These are phyloP conservation scores for Bombus cullumanus DNA, from an alignment of 1,140 invertebrate species.

Conservation along the genomic window DNA sequence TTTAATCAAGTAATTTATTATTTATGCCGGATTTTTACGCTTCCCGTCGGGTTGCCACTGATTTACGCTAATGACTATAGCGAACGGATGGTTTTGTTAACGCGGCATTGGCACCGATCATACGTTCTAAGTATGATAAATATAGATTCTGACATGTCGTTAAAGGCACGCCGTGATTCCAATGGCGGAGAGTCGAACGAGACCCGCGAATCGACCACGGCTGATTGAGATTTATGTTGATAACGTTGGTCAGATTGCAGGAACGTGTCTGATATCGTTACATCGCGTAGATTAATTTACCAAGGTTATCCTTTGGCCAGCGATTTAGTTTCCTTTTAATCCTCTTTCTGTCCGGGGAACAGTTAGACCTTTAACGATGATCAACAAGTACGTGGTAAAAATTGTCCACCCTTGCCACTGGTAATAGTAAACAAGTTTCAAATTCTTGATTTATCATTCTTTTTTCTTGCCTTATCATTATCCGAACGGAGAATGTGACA, in stretches of 20 bases:
- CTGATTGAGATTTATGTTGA: constrained; percentile 67
- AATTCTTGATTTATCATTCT: neutral
- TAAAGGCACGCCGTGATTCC: constrained; percentile 46
- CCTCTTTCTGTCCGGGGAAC: neutral
- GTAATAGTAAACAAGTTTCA: neutral
- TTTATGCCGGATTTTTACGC: constrained; percentile 17
- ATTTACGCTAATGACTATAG: constrained; percentile 62
- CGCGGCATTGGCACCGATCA: constrained; percentile 41
- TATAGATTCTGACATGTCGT: constrained; percentile 64
- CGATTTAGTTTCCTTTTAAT: neutral
- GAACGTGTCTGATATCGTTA: neutral
- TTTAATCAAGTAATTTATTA: constrained; percentile 50
- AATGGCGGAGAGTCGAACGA: constrained; percentile 50
- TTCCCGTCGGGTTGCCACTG: constrained; percentile 36
- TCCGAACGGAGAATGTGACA: too few relatives aligned
- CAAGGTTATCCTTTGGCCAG: neutral
- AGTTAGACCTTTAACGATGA: neutral
- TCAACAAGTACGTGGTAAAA: neutral
- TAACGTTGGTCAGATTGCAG: constrained; percentile 44
- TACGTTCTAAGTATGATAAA: constrained; percentile 63
- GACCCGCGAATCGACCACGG: constrained; percentile 43
- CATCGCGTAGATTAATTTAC: constrained; percentile 58
- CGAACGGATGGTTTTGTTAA: constrained; percentile 57
- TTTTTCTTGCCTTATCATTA: neutral
- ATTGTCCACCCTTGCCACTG: neutral